Evolutionary conservation across 2,797 vertebrate species (phyloP).

Genomic region (Podargus strigoides): DNA sequence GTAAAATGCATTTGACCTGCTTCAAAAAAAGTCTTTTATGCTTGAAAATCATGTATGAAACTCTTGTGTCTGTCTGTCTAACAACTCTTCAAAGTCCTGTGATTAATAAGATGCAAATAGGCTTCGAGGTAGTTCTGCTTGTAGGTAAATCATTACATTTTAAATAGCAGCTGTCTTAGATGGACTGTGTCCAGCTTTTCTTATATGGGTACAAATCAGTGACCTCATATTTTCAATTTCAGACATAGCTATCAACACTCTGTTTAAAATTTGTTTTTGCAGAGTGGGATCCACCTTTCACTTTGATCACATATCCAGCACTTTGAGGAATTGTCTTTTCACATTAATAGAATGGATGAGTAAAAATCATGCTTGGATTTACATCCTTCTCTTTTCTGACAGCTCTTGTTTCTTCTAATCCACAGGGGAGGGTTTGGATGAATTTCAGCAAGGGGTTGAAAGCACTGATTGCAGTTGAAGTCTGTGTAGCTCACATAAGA

Average conservation of each 20-base stretch:
- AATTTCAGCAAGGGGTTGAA: slow-evolving; percentile 3
- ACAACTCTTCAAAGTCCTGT: not conserved
- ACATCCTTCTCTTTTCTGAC: not conserved
- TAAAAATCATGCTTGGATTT: slow-evolving; percentile 35
- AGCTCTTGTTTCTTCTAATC: slow-evolving; percentile 9
- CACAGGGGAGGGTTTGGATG: not conserved
- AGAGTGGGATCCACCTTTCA: not conserved
- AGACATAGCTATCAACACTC: slow-evolving; percentile 68
- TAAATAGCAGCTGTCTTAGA: slow-evolving; percentile 64
- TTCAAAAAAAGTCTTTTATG: slow-evolving; percentile 3
- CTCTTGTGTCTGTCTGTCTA: not conserved
- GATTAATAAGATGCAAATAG: slow-evolving; percentile 47
- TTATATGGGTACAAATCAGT: slow-evolving; percentile 59
- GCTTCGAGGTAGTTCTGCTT: slow-evolving; percentile 36
- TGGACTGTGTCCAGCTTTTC: slow-evolving; percentile 69
- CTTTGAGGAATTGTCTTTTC: slow-evolving; percentile 46
- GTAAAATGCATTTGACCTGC: not conserved
- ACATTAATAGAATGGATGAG: slow-evolving; percentile 40
- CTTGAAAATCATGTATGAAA: not conserved
- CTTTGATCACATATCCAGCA: slow-evolving; percentile 42
- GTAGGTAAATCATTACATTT: slow-evolving; percentile 54
- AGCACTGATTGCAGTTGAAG: not conserved
- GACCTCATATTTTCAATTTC: slow-evolving; percentile 64
- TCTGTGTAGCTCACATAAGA: not conserved
- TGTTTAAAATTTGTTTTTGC: slow-evolving; percentile 51